These are phyloP conservation scores for Cryptocephalus moraei DNA, from an alignment of 2,888 invertebrate genomes.

Conservation along the genomic window DNA sequence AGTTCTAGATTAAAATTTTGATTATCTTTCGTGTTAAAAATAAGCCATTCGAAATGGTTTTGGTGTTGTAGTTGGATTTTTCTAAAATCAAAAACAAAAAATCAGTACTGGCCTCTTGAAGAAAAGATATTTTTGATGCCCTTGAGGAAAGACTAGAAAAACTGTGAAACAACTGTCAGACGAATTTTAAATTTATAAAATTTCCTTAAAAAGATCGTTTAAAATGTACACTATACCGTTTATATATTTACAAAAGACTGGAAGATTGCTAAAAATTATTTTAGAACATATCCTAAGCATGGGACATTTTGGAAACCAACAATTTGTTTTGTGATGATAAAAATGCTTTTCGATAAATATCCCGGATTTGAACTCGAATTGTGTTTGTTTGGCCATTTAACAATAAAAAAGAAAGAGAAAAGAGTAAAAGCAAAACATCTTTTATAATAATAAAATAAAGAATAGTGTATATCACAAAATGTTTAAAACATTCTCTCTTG, in stretches of 20 bases:
- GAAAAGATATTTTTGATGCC: constrained; percentile 17
- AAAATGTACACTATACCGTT: constrained; percentile 12
- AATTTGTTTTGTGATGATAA: too few species aligned
- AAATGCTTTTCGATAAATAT: too few species aligned
- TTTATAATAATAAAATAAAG: constrained; percentile 25
- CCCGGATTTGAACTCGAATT: too few species aligned
- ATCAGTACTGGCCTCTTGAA: constrained; percentile 21
- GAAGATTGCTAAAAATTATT: constrained; percentile 20
- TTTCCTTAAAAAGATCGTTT: constrained; percentile 7
- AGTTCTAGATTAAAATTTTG: too few species aligned
- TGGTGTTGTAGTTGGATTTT: constrained; percentile 4
- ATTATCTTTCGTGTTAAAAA: constrained; percentile 1
- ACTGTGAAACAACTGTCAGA: constrained; percentile 9
- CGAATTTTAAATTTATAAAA: constrained; percentile 13
- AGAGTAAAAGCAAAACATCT: constrained; percentile 30
- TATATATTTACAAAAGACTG: constrained; percentile 24
- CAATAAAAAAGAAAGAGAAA: constrained; percentile 23
- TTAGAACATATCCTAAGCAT: background rate
- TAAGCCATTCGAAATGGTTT: constrained; percentile 6
- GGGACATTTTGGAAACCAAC: too few species aligned
- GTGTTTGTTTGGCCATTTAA: constrained; percentile 26
- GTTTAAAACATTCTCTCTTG: constrained; percentile 37
- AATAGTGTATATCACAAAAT: constrained; percentile 38
- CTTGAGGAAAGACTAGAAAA: constrained; percentile 24
- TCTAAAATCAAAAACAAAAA: constrained; percentile 4